Evolutionary conservation across 2,797 vertebrate genomes (phyloP), one percentile per base, ranked within the genome.

Genomic region (Rhadinocentrus ornatus): DNA sequence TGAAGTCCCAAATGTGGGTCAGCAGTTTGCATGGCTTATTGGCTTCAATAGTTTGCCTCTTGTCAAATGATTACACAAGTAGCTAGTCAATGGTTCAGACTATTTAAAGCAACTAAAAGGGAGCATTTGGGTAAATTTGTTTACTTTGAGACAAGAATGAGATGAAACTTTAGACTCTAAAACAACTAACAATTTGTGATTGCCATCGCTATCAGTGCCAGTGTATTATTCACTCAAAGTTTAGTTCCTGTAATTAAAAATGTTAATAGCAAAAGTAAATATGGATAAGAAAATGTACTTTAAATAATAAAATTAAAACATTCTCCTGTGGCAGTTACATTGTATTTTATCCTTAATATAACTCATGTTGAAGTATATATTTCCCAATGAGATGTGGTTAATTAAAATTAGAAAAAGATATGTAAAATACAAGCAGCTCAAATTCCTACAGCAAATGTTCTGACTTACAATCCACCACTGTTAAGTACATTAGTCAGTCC

Each of bases 1-100:
- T 72, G 56, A 83, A 82, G 74, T 86, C 79, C 82, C 71, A 83
- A 91, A 89, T 89, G 87, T 91, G 87, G 90, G 89, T 90, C 91
- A 90, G 71, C 62, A 75, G 83, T 31, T 74, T 82, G 82, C 70
- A 88, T 88, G 89, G 84, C 86, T 89, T 86, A 92, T 85, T 87
- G 16, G 62, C 46, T 81, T 76, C 67, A 69, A 70, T 78, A 70
- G 74, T 85, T 83, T 72, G 62, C 75, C 57, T 75, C 48, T n/a
- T 63, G 66, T 73, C 52, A 85, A 81, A 64, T 61, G 44, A 67
- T 80, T 62, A 77, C 60, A 80, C 46, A 60, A 56, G 61, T 35
- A 62, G 60, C 29, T 50, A 62, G 62, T 41, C 44, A 59, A 62
- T 60, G 67, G 62, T 31, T 32, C 6, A 32, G 11, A 20, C 27